These are phyloP conservation scores for Ischnus inquisitorius DNA, from an alignment of 2,888 invertebrate genomes.

Conservation along the genomic window DNA sequence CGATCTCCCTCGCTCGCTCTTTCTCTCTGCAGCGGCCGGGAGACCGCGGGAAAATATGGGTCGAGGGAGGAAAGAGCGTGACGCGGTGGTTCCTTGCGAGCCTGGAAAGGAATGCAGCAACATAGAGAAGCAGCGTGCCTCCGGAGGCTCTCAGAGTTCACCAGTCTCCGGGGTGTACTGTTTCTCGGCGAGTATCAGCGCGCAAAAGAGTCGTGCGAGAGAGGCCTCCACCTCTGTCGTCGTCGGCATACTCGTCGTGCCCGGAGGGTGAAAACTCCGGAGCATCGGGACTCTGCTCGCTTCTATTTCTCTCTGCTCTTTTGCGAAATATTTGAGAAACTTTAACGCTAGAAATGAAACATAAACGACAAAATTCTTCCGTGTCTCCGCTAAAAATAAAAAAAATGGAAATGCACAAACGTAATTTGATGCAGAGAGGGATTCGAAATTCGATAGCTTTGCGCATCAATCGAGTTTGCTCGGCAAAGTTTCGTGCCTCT, in stretches of 20 bases:
- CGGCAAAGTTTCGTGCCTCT: too few species aligned
- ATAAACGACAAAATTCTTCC: too few species aligned
- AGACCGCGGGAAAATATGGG: slow-evolving; percentile 65
- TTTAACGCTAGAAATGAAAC: too few species aligned
- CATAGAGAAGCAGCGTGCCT: slow-evolving; percentile 32
- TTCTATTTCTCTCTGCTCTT: too few species aligned
- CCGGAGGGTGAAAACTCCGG: not conserved
- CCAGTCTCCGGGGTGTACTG: slow-evolving; percentile 50
- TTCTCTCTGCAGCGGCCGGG: slow-evolving; percentile 26
- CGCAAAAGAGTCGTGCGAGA: slow-evolving; percentile 32
- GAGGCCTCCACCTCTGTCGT: not conserved
- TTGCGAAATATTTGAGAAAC: too few species aligned
- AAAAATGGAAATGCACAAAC: too few species aligned
- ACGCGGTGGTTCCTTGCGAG: slow-evolving; percentile 45
- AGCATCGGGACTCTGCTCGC: too few species aligned
- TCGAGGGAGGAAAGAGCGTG: slow-evolving; percentile 66
- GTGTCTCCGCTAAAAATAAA: too few species aligned
- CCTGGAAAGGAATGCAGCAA: slow-evolving; percentile 50
- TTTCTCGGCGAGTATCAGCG: slow-evolving; percentile 44
- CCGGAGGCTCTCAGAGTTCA: slow-evolving; percentile 57
- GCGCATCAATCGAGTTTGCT: too few species aligned
- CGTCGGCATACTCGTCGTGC: not conserved
- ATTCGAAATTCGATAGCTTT: too few species aligned
- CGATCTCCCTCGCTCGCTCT: slow-evolving; percentile 16
- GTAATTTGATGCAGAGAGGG: too few species aligned